Base-by-base conservation (phyloP, 2,113 vertebrate species). In the Hyla sarda region DNA sequence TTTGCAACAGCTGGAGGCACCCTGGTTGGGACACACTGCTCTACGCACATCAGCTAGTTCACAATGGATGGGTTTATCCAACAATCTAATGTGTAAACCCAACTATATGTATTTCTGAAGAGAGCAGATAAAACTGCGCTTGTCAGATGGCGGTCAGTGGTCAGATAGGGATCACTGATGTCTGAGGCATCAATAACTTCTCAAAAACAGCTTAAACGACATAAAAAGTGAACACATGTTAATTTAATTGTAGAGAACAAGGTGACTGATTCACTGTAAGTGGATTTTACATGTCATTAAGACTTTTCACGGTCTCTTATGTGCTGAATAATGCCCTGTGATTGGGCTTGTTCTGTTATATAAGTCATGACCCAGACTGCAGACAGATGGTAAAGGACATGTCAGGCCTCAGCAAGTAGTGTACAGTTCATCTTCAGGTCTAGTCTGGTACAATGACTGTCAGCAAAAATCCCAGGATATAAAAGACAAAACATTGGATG, bases 271-370 rank as follows among this genome's bases (percentile, higher is more conserved):
- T 17, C 14, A 6, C 23, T 32, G 25, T 25, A 65, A 30, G 60
- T 65, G 2, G 6, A 60, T 25, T 67, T 32, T 16, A 75, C 5
- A 28, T 48, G 73, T 47, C 5, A 75, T 17, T 48, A 30, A 80
- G 23, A 41, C 23, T 65, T 50, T 47, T 45, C 32, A 62, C 28
- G 32, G 34, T 45, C 23, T 81, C 54, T 28, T 25, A 28, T 25
- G 34, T 81, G 37, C 37, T 65, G 78, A 65, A 65, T 81, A 65
- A 81, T 65, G 17, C 19, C 62, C 80, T 25, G 48, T 50, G 80
- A 81, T 21, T 52, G 45, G 37, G 52, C 58, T 50, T 82, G 80
- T 71, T 71, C 62, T 82, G 58, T 82, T 82, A 82, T 41, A 82
- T 50, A 50, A 82, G 34, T 47, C 60, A 67, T 30, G n/a, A 48